Conservation (phyloP, 2,888 invertebrate genomes). For the Platypus cylindrus region DNA sequence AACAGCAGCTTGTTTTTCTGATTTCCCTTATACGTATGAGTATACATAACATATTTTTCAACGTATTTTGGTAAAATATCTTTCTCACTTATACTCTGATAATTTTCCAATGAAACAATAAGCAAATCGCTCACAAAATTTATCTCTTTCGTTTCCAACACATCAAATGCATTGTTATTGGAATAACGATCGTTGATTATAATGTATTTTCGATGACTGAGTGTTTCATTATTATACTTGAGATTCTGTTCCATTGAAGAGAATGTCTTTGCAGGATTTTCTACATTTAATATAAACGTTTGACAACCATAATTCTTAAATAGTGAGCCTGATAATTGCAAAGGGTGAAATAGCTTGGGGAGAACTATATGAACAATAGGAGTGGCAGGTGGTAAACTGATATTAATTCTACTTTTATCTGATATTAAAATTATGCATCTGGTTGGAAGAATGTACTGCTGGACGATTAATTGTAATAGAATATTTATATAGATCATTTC, state of each 20-base stretch:
- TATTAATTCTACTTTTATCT: neutral
- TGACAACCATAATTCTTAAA: slow-evolving; percentile 22
- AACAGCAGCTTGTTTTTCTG: slow-evolving; percentile 11
- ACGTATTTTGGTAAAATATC: neutral
- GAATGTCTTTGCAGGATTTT: slow-evolving; percentile 15
- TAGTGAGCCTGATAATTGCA: slow-evolving; percentile 5
- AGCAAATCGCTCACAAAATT: slow-evolving; percentile 19
- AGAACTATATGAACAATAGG: slow-evolving; percentile 6
- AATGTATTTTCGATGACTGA: slow-evolving; percentile 19
- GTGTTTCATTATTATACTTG: slow-evolving; percentile 14
- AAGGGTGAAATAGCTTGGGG: slow-evolving; percentile 6
- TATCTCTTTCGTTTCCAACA: slow-evolving; percentile 17
- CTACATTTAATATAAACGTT: slow-evolving; percentile 18
- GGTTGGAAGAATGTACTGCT: slow-evolving; percentile 7
- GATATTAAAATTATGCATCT: slow-evolving; percentile 7
- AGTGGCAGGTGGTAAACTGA: slow-evolving; percentile 5
- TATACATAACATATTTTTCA: slow-evolving; percentile 14
- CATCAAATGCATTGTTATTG: slow-evolving; percentile 9
- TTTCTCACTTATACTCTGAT: too few relatives aligned
- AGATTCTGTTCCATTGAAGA: slow-evolving; percentile 18
- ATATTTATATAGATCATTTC: slow-evolving; percentile 2
- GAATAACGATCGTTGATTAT: slow-evolving; percentile 12
- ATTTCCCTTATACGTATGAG: slow-evolving; percentile 17
- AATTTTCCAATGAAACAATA: slow-evolving; percentile 38
- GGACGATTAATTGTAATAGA: slow-evolving; percentile 5